Percentiles rank a stretch among this genome's conserved stretches.
Evolutionary conservation across 2,888 invertebrate genomes (phyloP).

Genomic region (Oscheius onirici): DNA sequence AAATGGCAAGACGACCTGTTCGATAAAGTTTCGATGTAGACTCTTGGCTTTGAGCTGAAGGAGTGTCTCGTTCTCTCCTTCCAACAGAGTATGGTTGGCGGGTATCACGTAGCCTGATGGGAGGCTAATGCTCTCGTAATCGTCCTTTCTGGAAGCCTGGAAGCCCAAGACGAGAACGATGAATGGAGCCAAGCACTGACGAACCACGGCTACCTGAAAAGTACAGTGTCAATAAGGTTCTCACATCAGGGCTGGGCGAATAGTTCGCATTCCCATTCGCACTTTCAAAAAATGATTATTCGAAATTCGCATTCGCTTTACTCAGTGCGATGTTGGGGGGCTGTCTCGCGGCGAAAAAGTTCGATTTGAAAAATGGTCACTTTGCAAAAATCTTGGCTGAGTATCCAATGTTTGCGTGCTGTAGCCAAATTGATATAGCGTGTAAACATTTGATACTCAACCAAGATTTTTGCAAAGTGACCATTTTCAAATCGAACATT

Average conservation of each 20-base stretch:
- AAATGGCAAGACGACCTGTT: conserved; percentile 24
- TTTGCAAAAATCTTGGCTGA: too few species aligned
- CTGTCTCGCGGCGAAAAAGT: too few species aligned
- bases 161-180: conserved; percentile 25
- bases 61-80: background rate
- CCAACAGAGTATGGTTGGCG: conserved; percentile 6
- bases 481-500: too few species aligned
- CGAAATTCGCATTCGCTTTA: too few species aligned
- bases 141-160: conserved; percentile 4
- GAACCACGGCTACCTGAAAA: conserved; percentile 27
- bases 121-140: conserved; percentile 4
- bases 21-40: conserved; percentile 20
- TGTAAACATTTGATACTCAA: too few species aligned
- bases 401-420: too few species aligned
- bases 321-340: too few species aligned
- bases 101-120: conserved; percentile 24
- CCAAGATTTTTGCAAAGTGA: too few species aligned
- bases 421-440: too few species aligned
- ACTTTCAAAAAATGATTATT: too few species aligned
- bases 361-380: too few species aligned
- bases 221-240: background rate
- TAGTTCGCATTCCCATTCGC: too few species aligned
- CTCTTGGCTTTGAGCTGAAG: conserved; percentile 2
- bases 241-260: background rate
- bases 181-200: conserved; percentile 27